These are phyloP conservation scores for Sardina pilchardus DNA, from an alignment of 2,113 vertebrate species.

Conservation along the genomic window DNA sequence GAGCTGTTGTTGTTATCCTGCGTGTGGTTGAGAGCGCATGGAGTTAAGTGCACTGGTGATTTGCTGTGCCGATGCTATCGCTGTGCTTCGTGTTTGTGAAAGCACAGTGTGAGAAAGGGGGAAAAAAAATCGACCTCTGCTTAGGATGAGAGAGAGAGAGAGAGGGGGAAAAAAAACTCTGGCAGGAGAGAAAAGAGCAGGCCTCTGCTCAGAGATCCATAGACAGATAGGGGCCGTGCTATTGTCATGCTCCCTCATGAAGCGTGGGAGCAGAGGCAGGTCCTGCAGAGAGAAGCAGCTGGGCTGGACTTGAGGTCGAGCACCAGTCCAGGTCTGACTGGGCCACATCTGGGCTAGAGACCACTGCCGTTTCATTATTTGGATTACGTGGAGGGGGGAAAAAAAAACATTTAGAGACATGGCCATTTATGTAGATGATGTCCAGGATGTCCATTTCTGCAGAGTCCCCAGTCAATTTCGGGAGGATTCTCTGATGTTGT, in stretches of 20 bases:
- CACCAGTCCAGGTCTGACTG: background rate
- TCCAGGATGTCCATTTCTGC: background rate
- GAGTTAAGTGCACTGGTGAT: background rate
- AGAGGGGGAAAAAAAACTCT: background rate
- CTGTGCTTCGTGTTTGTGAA: background rate
- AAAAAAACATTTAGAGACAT: background rate
- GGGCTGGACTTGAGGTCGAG: background rate
- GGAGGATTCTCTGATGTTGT: background rate
- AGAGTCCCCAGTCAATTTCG: background rate
- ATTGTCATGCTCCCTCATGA: background rate
- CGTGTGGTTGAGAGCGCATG: background rate
- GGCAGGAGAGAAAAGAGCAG: background rate
- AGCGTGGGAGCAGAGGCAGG: background rate
- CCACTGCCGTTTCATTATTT: background rate
- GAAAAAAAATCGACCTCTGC: background rate
- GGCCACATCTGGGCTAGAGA: background rate
- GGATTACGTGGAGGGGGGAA: background rate
- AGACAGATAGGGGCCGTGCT: background rate
- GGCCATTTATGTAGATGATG: background rate
- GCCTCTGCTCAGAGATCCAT: background rate
- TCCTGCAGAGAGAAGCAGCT: background rate
- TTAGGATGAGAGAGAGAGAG: background rate
- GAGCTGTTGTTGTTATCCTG: background rate
- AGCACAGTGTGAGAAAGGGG: background rate
- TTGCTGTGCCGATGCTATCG: background rate